phyloP scores from a whole-genome alignment of 2,888 invertebrate species.

The Habrosyne pyritoides region DNA sequence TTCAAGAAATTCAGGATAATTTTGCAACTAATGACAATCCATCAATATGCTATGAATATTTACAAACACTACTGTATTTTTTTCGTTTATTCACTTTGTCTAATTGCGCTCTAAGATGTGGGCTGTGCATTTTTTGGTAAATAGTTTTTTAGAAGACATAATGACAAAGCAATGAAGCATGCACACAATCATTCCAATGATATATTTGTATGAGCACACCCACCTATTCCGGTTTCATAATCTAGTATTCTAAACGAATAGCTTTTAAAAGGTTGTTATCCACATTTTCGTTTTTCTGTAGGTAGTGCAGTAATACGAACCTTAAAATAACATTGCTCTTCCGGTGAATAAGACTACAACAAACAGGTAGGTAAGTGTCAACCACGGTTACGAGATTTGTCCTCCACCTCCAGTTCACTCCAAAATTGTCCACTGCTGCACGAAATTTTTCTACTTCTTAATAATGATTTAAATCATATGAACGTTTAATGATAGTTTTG shows the following conservation, averaged over 20 bases:
- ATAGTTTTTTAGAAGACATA: too few relatives aligned
- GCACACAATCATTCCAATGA: too few relatives aligned
- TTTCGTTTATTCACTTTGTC: too few relatives aligned
- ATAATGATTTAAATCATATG: too few relatives aligned
- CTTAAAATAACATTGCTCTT: conserved; percentile 81
- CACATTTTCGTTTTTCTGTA: conserved; percentile 29
- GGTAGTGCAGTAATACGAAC: conserved; percentile 54
- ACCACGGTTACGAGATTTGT: conserved; percentile 52
- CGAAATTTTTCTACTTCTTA: conserved; percentile 15
- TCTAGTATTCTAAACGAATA: background rate
- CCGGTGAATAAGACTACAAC: conserved; percentile 54
- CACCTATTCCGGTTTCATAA: background rate
- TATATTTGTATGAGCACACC: background rate
- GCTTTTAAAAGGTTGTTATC: conserved; percentile 8
- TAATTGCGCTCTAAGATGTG: too few relatives aligned
- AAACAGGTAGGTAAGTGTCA: conserved; percentile 49
- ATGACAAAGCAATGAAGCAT: too few relatives aligned
- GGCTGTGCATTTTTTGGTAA: too few relatives aligned
- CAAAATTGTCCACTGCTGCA: background rate
- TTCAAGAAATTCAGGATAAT: too few relatives aligned
- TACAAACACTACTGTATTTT: too few relatives aligned
- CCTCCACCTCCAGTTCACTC: conserved; percentile 37
- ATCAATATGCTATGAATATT: too few relatives aligned
- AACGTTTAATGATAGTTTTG: too few relatives aligned
- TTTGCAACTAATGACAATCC: too few relatives aligned